Conservation (phyloP, 2,888 invertebrate genomes). For the Podotricha telesiphe region DNA sequence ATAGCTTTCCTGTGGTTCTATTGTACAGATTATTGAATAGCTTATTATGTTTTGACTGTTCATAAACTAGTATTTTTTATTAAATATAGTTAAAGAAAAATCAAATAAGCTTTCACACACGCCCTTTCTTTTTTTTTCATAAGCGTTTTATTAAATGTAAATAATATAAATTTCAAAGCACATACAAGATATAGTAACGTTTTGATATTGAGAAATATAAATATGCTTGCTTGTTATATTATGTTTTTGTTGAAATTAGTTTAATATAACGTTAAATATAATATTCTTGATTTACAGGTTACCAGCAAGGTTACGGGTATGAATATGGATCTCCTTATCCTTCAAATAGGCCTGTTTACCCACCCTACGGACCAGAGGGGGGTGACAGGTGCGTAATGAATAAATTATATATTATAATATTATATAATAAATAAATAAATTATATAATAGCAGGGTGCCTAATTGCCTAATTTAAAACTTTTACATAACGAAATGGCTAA, state of each 20-base stretch:
- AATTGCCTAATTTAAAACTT: too few relatives aligned
- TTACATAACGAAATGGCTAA: too few relatives aligned
- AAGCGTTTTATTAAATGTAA: conserved; percentile 4
- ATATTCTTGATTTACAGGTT: conserved; percentile 67
- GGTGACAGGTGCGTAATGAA: conserved; percentile 84
- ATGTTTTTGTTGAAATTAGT: background rate
- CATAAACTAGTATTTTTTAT: background rate
- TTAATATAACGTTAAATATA: conserved; percentile 2
- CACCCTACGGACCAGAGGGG: conserved; percentile 88
- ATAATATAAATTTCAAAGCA: conserved; percentile 1
- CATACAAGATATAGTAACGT: background rate
- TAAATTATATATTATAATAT: background rate
- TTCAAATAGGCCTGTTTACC: conserved; percentile 90
- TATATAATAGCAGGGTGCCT: too few relatives aligned
- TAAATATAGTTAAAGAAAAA: background rate
- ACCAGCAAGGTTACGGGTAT: conserved; percentile 86
- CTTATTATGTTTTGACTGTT: background rate
- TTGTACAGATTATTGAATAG: conserved; percentile 2
- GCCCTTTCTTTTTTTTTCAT: conserved; percentile 10
- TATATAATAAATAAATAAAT: too few relatives aligned
- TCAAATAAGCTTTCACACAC: background rate
- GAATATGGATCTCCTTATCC: conserved; percentile 88
- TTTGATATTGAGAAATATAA: background rate
- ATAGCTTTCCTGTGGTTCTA: conserved; percentile 5
- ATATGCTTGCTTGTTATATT: conserved; percentile 2